These are phyloP conservation scores for Paragorgia papillata DNA, from an alignment of 92 coral and sea anemone genomes.

Conservation along the genomic window DNA sequence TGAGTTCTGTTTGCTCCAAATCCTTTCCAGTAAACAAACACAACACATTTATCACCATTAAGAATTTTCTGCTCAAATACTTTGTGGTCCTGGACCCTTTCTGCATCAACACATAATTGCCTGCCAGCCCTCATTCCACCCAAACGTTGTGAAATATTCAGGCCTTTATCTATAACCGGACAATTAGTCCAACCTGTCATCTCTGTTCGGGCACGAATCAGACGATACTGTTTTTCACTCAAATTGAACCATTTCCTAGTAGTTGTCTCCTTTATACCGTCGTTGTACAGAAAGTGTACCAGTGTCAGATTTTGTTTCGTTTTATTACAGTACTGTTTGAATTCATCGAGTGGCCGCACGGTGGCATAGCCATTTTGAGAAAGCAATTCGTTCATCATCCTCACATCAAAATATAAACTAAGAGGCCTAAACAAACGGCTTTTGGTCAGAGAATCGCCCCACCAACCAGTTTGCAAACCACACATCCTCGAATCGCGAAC, in stretches of 20 bases:
- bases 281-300: slow-evolving; percentile 78
- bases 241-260: slow-evolving; percentile 75
- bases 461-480: slow-evolving; percentile 87
- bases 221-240: slow-evolving; percentile 48
- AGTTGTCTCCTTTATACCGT: slow-evolving; percentile 65
- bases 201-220: slow-evolving; percentile 40
- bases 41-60: slow-evolving; percentile 66
- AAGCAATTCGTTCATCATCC: slow-evolving; percentile 71
- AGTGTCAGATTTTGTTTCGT: slow-evolving; percentile 56
- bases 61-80: slow-evolving; percentile 66
- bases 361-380: slow-evolving; percentile 63
- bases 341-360: slow-evolving; percentile 65
- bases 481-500: slow-evolving; percentile 99
- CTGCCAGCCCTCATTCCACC: slow-evolving; percentile 70
- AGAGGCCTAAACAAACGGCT: slow-evolving; percentile 82
- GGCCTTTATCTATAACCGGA: slow-evolving; percentile 78
- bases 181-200: slow-evolving; percentile 81
- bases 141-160: slow-evolving; percentile 73
- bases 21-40: slow-evolving; percentile 91
- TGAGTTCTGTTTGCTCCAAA: slow-evolving; percentile 80
- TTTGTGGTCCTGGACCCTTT: slow-evolving; percentile 60
- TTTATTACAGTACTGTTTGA: slow-evolving; percentile 66
- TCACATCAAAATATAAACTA: slow-evolving; percentile 76
- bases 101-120: slow-evolving; percentile 87
- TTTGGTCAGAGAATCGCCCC: slow-evolving; percentile 69